Conservation (phyloP, 2,113 vertebrate genomes). For the Caretta caretta region DNA sequence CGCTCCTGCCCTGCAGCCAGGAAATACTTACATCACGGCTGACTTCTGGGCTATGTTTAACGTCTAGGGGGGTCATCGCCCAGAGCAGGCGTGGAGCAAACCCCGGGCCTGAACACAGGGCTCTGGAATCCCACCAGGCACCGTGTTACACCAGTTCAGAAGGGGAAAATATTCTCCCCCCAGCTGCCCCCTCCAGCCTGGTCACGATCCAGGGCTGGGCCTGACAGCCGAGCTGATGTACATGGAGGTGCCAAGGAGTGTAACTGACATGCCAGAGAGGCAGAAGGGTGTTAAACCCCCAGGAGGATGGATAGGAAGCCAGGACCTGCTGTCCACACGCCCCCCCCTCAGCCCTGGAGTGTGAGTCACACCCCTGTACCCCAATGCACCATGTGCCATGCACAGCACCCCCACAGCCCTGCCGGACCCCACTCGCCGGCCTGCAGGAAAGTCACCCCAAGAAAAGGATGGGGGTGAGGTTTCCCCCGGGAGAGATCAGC, state of each 20-base stretch:
- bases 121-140: not conserved
- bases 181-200: not conserved
- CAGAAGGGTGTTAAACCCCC: too few species aligned
- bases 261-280: not conserved
- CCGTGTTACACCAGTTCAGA: not conserved
- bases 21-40: not conserved
- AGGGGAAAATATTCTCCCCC: not conserved
- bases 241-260: not conserved
- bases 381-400: not conserved
- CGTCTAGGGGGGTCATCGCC: not conserved
- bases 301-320: too few species aligned
- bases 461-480: not conserved
- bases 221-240: not conserved
- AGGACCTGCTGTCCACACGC: not conserved
- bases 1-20: constrained; percentile 1
- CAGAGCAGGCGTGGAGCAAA: not conserved
- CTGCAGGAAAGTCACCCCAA: not conserved
- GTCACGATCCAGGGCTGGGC: not conserved
- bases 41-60: not conserved
- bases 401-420: not conserved
- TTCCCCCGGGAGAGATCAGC: not conserved
- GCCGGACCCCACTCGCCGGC: not conserved
- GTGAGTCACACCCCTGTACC: not conserved
- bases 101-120: not conserved
- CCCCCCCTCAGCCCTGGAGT: not conserved